Base-by-base conservation (phyloP, 2,113 vertebrate genomes). In the Turdus rufiventris region DNA sequence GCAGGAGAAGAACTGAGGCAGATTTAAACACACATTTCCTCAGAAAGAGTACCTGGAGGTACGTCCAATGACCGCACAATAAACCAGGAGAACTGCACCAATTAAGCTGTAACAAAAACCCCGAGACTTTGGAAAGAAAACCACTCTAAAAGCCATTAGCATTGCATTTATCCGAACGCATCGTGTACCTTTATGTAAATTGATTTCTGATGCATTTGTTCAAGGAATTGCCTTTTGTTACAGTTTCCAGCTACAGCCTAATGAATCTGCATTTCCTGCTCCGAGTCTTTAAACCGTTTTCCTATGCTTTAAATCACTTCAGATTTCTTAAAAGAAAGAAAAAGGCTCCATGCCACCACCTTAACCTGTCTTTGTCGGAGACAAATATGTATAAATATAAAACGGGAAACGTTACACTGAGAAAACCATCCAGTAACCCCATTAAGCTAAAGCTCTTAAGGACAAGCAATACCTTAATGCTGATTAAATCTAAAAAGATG, bases 401-500 rank as follows among this genome's bases (percentile, higher is more conserved):
- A 96, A 96, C 88, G 97, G 97, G 97, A 97, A 98, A 98, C 96
- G 97, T 95, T 97, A 98, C 97, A 98, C 98, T 96, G 97, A 98
- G 98, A 98, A 98, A 98, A 98, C 98, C 98, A 98, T 99, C 99
- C 98, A 98, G 98, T 98, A 98, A 99, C 98, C 98, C 99, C 99
- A 99, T 99, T 99, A 99, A 95, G 99, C 97, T 98, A 98, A 98
- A 99, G 98, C 98, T 99, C 98, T 99, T 98, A 98, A 98, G 98
- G 98, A 99, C 98, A 99, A 99, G 98, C 98, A 99, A 98, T 98
- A 99, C 98, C 98, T 98, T 98, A 98, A 98, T 98, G 98, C 98
- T 99, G 99, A 99, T 99, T 99, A 99, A 98, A 99, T 99, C 99
- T 99, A 98, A 98, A 98, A 98, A 98, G 98, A 98, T 98, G 98